These are phyloP conservation scores for Chaetura pelagica DNA, from an alignment of 2,113 vertebrate species.

Conservation along the genomic window DNA sequence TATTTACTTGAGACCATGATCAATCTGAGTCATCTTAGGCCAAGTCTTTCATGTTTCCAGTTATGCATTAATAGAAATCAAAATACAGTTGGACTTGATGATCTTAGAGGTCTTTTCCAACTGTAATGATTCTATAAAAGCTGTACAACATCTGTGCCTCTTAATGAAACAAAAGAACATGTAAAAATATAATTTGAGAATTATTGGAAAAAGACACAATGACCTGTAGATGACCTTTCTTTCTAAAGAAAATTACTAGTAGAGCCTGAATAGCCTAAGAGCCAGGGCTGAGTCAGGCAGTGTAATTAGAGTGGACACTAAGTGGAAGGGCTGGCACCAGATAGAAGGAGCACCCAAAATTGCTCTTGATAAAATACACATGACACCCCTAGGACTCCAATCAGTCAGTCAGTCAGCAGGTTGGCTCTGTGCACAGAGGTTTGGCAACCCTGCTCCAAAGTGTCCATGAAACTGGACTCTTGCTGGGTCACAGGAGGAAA, in stretches of 20 bases:
- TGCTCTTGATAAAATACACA: not conserved
- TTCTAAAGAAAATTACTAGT: not conserved
- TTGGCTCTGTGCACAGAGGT: not conserved
- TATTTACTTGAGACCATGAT: not conserved
- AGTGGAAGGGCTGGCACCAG: not conserved
- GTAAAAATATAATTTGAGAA: not conserved
- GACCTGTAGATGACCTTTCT: not conserved
- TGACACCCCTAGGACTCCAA: not conserved
- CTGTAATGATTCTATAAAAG: not conserved
- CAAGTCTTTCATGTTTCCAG: not conserved
- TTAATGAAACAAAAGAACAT: not conserved
- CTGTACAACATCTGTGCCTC: not conserved
- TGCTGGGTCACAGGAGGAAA: not conserved
- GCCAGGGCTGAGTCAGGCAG: not conserved
- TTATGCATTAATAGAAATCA: not conserved
- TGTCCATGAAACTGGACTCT: not conserved
- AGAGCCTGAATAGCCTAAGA: not conserved
- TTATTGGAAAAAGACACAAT: not conserved
- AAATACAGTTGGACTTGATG: no score
- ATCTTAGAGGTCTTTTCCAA: no score
- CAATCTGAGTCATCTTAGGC: not conserved
- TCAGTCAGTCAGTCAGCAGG: not conserved
- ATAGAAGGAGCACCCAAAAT: not conserved
- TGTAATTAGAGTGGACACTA: not conserved
- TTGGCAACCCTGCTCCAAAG: not conserved